phyloP scores from a whole-genome alignment of 2,797 vertebrate genomes.

The Rhabdophis nuchalis region DNA sequence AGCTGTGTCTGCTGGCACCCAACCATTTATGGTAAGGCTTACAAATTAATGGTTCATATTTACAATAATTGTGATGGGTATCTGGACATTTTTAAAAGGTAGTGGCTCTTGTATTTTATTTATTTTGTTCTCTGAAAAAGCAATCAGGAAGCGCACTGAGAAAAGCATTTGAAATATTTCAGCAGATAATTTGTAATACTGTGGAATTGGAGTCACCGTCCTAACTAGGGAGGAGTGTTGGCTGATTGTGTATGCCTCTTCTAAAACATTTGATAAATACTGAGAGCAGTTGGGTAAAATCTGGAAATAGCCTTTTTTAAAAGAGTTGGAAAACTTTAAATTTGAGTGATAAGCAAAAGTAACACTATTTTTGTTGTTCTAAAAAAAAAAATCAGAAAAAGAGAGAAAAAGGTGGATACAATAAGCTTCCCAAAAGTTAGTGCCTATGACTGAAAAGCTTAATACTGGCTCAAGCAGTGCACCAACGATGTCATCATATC shows the following conservation, averaged over 20 bases:
- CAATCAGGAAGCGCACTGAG: background rate
- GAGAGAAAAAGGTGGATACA: background rate
- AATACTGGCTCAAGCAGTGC: background rate
- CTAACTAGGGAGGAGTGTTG: background rate
- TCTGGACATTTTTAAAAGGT: slow-evolving; percentile 3
- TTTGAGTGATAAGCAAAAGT: background rate
- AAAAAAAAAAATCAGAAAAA: background rate
- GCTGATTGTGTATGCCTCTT: background rate
- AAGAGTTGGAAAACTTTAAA: background rate
- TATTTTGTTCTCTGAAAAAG: background rate
- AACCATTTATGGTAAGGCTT: slow-evolving; percentile 76
- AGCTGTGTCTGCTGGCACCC: slow-evolving; percentile 87
- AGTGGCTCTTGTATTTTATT: background rate
- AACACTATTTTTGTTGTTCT: background rate
- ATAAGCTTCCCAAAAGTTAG: background rate
- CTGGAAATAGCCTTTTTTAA: background rate
- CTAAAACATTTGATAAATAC: background rate
- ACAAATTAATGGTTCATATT: slow-evolving; percentile 9
- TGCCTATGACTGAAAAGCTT: background rate
- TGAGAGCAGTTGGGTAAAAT: background rate
- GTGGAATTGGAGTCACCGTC: background rate
- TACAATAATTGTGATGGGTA: background rate
- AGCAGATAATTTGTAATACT: background rate
- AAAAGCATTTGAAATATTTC: background rate
- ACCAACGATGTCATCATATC: background rate